Conservation (phyloP, 2,888 invertebrate genomes). For the Thereva unica region DNA sequence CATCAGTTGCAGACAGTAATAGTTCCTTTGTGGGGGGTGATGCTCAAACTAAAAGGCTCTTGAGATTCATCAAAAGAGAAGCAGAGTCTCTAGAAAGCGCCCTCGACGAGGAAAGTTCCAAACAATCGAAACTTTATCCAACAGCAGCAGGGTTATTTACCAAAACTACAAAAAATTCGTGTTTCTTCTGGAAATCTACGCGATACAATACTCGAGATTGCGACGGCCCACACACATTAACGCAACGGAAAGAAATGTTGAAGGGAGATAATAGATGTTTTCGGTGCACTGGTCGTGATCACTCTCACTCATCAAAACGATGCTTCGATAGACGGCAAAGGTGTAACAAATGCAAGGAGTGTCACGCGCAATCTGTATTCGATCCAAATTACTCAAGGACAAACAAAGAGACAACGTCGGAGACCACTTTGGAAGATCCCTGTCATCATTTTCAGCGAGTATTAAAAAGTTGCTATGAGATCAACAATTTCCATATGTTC, state of each 20-base stretch:
- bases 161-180: not conserved
- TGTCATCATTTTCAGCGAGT: too few relatives aligned
- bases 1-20: not conserved
- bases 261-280: constrained; percentile 10
- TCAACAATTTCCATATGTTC: too few relatives aligned
- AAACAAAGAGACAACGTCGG: not conserved
- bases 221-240: not conserved
- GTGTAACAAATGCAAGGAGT: constrained; percentile 2
- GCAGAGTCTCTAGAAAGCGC: not conserved
- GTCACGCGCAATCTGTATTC: not conserved
- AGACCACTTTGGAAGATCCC: too few relatives aligned
- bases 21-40: not conserved
- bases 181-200: constrained; percentile 20
- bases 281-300: not conserved
- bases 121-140: not conserved
- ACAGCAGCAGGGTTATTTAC: constrained; percentile 10
- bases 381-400: constrained; percentile 10
- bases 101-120: not conserved
- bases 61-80: constrained; percentile 7
- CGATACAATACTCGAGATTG: constrained; percentile 20
- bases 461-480: too few relatives aligned
- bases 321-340: not conserved
- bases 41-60: not conserved
- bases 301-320: not conserved
- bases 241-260: constrained; percentile 1